Conservation (phyloP, 2,797 vertebrate species). For the Platyrinchus mystaceus region DNA sequence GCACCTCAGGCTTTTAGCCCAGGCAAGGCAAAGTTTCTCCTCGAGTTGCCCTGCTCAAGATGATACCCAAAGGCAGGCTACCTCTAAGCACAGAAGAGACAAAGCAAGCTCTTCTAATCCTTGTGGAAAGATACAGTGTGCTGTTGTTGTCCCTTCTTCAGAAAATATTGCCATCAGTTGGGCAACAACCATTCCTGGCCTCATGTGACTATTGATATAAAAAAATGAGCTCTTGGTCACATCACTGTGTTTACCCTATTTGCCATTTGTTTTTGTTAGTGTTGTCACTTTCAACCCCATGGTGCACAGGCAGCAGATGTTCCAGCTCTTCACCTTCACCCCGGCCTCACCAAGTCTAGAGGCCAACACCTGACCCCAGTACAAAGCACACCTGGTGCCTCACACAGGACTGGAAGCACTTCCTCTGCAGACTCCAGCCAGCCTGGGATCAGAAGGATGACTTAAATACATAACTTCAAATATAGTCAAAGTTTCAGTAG, state of each 20-base stretch:
- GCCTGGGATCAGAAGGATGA: slow-evolving; percentile 44
- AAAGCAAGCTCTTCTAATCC: neutral
- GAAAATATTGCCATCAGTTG: neutral
- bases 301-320: neutral
- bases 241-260: neutral
- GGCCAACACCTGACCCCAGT: neutral
- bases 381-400: neutral
- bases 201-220: neutral
- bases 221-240: neutral
- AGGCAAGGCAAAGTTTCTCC: neutral
- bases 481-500: slow-evolving; percentile 66
- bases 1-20: neutral
- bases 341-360: neutral
- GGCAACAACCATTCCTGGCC: neutral
- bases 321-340: neutral
- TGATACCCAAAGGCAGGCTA: neutral
- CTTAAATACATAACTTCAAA: slow-evolving; percentile 57
- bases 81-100: neutral
- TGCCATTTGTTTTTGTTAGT: neutral
- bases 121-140: neutral
- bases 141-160: neutral
- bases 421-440: neutral
- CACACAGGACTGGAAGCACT: neutral
- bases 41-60: neutral
- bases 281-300: neutral